These are phyloP conservation scores for Brachionus paranguensis DNA, from an alignment of 1,140 invertebrate genomes.

Conservation along the genomic window DNA sequence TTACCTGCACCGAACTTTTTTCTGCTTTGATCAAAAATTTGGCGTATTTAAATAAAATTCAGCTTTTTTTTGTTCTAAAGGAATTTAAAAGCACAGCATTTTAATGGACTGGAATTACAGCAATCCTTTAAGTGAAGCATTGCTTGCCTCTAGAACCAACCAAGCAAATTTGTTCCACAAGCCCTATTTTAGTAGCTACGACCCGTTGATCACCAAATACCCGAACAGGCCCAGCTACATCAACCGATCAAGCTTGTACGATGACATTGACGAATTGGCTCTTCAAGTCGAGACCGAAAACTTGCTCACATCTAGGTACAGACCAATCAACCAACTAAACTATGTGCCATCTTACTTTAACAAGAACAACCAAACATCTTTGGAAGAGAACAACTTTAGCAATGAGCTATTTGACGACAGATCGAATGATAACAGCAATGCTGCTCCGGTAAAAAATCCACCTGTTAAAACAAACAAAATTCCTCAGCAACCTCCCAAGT, in stretches of 20 bases:
- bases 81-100: background rate
- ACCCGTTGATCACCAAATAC: constrained; percentile 21
- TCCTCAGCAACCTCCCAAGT: background rate
- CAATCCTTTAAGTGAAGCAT: constrained; percentile 14
- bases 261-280: constrained; percentile 18
- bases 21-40: background rate
- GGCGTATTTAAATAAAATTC: background rate
- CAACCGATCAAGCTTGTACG: background rate
- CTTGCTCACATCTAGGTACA: constrained; percentile 23
- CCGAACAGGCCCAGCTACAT: background rate
- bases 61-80: background rate
- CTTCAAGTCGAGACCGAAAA: constrained; percentile 7
- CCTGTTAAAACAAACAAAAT: background rate
- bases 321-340: background rate
- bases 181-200: constrained; percentile 25
- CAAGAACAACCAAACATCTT: background rate
- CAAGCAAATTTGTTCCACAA: background rate
- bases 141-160: constrained; percentile 5
- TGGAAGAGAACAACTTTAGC: background rate
- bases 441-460: background rate
- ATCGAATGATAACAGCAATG: background rate
- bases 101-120: constrained; percentile 38
- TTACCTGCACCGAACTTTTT: background rate
- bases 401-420: background rate
- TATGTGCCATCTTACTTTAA: constrained; percentile 29